Percentiles rank a stretch among this genome's conserved stretches.
These are phyloP conservation scores for Microctenopoma stevenorrisi DNA, from an alignment of 2,797 vertebrate species.

Conservation along the genomic window DNA sequence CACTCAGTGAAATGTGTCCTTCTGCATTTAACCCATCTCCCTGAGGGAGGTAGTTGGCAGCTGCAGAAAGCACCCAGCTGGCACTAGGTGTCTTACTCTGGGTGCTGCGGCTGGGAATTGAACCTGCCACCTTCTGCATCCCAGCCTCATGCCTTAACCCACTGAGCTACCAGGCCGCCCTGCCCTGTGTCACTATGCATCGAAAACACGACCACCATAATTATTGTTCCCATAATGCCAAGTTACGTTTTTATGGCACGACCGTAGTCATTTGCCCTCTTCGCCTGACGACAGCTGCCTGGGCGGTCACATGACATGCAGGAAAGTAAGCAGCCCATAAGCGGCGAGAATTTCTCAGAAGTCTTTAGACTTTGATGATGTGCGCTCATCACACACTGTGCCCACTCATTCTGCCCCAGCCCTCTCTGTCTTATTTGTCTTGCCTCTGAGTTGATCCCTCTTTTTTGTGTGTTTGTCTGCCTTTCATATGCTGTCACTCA, in stretches of 20 bases:
- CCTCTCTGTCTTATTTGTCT: conserved; percentile 25
- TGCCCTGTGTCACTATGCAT: neutral
- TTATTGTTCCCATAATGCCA: neutral
- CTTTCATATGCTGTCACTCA: conserved; percentile 61
- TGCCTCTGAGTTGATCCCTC: conserved; percentile 48
- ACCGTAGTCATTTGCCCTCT: conserved; percentile 26
- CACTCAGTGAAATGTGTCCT: too few species aligned
- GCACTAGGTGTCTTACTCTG: too few species aligned
- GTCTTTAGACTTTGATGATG: conserved; percentile 54
- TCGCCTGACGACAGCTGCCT: conserved; percentile 31
- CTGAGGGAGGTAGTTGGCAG: too few species aligned
- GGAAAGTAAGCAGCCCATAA: conserved; percentile 49
- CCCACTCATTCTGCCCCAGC: conserved; percentile 58
- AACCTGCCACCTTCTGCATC: too few species aligned
- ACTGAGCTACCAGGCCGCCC: too few species aligned
- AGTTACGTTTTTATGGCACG: conserved; percentile 21
- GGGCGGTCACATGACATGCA: conserved; percentile 34
- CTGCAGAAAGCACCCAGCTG: too few species aligned
- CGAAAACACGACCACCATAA: conserved; percentile 32
- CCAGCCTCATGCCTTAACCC: too few species aligned
- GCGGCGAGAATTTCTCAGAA: conserved; percentile 41
- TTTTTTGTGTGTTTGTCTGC: conserved; percentile 54
- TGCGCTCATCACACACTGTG: conserved; percentile 14
- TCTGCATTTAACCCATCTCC: too few species aligned
- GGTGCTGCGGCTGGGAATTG: too few species aligned